These are phyloP conservation scores for Caenorhabditis zanzibari DNA, from an alignment of 2,888 invertebrate species.

Conservation along the genomic window DNA sequence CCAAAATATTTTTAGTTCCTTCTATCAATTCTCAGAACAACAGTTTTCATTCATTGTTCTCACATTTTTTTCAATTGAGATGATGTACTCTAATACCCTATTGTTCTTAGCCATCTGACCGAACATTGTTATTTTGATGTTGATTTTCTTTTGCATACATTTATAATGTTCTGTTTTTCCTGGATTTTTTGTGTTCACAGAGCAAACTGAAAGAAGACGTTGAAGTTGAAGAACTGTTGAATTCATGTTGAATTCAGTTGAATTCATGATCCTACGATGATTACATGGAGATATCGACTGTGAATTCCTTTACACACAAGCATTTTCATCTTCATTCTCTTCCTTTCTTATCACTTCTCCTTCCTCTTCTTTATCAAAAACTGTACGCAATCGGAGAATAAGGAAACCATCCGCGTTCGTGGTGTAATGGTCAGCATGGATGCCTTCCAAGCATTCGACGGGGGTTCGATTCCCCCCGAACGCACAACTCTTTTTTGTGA, in stretches of 20 bases:
- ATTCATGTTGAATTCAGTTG: too few relatives aligned
- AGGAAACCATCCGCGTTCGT: conserved; percentile 48
- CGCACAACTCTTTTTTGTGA: conserved; percentile 37
- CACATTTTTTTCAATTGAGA: background rate
- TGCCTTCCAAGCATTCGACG: conserved; percentile 76
- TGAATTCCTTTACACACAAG: too few relatives aligned
- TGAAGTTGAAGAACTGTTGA: too few relatives aligned
- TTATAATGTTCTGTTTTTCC: background rate
- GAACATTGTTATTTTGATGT: conserved; percentile 15
- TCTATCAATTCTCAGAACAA: background rate
- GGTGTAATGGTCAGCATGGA: conserved; percentile 76
- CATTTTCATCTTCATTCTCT: too few relatives aligned
- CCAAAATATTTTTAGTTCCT: background rate
- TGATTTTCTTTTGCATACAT: conserved; percentile 13
- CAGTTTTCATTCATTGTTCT: too few relatives aligned
- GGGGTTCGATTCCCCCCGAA: conserved; percentile 74
- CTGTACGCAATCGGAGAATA: too few relatives aligned
- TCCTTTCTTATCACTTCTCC: too few relatives aligned
- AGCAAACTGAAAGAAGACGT: background rate
- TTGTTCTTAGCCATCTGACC: conserved; percentile 10
- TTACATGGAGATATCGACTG: too few relatives aligned
- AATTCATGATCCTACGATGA: too few relatives aligned
- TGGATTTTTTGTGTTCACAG: conserved; percentile 1
- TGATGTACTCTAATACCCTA: conserved; percentile 33
- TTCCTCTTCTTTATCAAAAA: too few relatives aligned